Evolutionary conservation across 2,888 invertebrate genomes (phyloP), one percentile per base, ranked within the genome.

Genomic region (Anthrax anthrax): DNA sequence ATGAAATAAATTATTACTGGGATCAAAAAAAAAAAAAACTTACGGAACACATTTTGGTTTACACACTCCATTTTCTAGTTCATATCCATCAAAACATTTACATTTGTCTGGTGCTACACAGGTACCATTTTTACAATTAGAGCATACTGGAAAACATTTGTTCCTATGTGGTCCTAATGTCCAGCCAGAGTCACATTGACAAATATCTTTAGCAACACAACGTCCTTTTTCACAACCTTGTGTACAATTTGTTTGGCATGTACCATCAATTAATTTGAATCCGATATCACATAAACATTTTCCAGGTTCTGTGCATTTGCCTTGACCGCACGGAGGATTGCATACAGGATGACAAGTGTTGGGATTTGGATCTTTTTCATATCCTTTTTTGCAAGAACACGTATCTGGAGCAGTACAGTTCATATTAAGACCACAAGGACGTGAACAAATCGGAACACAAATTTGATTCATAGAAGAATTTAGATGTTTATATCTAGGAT

Each of bases 381-480:
- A 61, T 1, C 70, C 67, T 12, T 57, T 54, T 19, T 55, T 52
- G 49, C 73, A 74, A 1, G 62, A 58, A 18, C 68, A 68, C 1
- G 55, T 52, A 39, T 61, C 59, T 3, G 67, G 65, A 0, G 61
- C 62, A 4, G 61, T 62, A 40, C 65, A 65, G 23, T 55, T 57
- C 44, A 64, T 66, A 48, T 60, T 63, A 10, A 60, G 56, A 19
- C 69, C 67, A 3, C 61, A 62, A 0, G 45, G 48, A 4, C 39
- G 36, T 9, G 37, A 38, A 56, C 84, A 84, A 19, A 65, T 63
- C 0, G 84, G 80, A 1, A 72, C 56, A 54, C 84, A 84, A 57
- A 70, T 77, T 27, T 49, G 43, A 36, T 47, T 48, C 5, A 6
- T 23, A 2, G 74, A 71, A 0, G 67, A 61, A 51, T 79, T 77